Percentiles rank a stretch among this genome's conserved stretches.
phyloP scores from a whole-genome alignment of 2,113 vertebrate genomes.

The Deroptyus accipitrinus region DNA sequence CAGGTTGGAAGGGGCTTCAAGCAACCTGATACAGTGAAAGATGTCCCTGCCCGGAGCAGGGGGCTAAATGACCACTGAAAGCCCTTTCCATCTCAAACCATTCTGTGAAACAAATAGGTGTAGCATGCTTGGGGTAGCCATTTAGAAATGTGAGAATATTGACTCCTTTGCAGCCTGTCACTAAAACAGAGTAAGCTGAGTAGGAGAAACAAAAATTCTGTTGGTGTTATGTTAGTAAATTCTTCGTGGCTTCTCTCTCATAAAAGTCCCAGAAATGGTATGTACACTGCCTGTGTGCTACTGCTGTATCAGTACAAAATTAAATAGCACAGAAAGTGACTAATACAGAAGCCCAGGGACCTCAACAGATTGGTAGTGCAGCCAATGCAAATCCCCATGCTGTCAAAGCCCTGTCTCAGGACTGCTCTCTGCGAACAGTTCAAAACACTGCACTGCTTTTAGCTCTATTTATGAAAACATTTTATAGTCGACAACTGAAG shows the following conservation, averaged over 20 bases:
- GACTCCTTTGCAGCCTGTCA: neutral
- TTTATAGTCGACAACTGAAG: neutral
- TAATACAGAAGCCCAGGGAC: neutral
- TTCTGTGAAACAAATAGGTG: neutral
- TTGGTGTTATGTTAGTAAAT: neutral
- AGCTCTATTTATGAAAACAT: neutral
- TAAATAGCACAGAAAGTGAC: neutral
- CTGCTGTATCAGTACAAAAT: neutral
- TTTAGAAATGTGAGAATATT: neutral
- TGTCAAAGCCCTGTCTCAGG: neutral
- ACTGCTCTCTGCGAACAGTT: neutral
- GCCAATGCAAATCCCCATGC: neutral
- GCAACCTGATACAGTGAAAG: neutral
- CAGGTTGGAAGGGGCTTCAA: neutral
- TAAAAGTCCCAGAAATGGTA: neutral
- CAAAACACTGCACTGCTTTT: neutral
- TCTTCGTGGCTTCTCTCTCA: neutral
- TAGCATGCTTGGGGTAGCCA: neutral
- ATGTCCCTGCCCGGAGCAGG: fast-evolving
- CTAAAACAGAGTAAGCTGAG: neutral
- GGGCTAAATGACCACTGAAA: neutral
- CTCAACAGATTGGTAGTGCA: neutral
- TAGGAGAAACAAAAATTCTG: neutral
- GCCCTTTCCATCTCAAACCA: neutral
- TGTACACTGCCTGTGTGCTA: neutral